Evolutionary conservation across 2,888 invertebrate genomes (phyloP), one percentile per base, ranked within the genome.

Genomic region (Saturnia japonica): DNA sequence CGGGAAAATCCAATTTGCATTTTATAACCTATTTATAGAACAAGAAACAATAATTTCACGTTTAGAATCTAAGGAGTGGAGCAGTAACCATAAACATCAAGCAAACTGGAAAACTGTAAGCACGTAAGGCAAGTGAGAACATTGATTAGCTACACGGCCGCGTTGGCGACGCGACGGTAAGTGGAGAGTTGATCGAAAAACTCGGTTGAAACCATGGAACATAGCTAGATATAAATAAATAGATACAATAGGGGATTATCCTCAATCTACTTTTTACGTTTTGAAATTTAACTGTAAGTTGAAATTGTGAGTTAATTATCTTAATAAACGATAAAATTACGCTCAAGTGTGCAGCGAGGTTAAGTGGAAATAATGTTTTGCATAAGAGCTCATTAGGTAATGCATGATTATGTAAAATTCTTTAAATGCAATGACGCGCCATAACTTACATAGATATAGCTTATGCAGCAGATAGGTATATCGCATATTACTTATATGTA

Each of bases 331-430:
- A 67, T 51, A 19, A 42, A 70, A 54, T 43, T 42, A 66, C 57
- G 28, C 28, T n/a, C 47, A 62, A 34, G 69, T 66, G 6, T 62
- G 22, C 68, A 12, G 54, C 34, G 34, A 68, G 74, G 70, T 72
- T 78, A 74, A 78, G 74, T 77, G 75, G 76, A 78, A 82, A 78
- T 77, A 78, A 76, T 71, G 75, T 77, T 82, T 82, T 80, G 77
- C 82, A 80, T 77, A 83, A 85, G 77, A 75, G 74, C 76, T 80
- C 74, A 82, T 85, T 82, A 82, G 75, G 78, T 80, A 81, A 85
- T 77, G 76, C 77, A 74, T 75, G 81, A 83, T 85, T 85, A 85
- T 82, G 83, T 82, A 84, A 83, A 82, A 77, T 77, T 76, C 72
- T 74, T 75, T 81, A 80, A 80, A 78, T 78, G 77, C 77, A 78